Evolutionary conservation across 2,888 invertebrate species (phyloP), one percentile per base, ranked within the genome.

Genomic region (Erannis defoliaria): DNA sequence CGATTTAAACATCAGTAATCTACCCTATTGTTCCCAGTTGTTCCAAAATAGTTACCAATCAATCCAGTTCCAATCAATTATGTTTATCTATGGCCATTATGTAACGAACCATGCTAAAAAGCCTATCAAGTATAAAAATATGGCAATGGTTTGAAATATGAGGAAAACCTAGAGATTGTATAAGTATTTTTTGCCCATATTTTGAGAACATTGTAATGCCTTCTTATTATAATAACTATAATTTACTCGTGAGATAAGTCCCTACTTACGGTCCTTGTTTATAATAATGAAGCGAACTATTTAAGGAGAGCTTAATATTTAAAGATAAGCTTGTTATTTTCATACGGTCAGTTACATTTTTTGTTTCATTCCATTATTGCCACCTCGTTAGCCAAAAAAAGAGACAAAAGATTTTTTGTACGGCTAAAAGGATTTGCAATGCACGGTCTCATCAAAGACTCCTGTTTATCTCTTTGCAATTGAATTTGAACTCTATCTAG

Each of bases 341-440:
- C 55, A 43, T 72, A 62, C 67, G 26, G 43, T 45, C 35, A 56
- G 38, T 56, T 63, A 55, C 66, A 65, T 57, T 76, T 80, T 80
- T 82, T 79, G 72, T 72, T 64, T 61, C 64, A 35, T 50, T 71
- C 72, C 73, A 76, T 81, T 80, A 78, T 71, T 70, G 69, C 62
- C 63, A 71, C 74, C 76, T 84, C 80, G 77, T 80, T 81, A 78
- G 71, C 71, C 71, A 74, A 67, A 79, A 78, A 80, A 79, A 79
- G 76, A 84, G 70, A 76, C 71, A 78, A 77, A 75, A 74, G 71
- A 71, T 73, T 81, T 80, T 80, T 80, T 82, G 73, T 73, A 43
- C 51, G 66, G 61, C 75, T 76, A 74, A 79, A 76, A 77, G 77
- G 78, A 81, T 82, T 83, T 80, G 80, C 53, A 76, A 76, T 73